These are phyloP conservation scores for Periophthalmus modestus DNA, from an alignment of 2,113 vertebrate species.

Conservation along the genomic window DNA sequence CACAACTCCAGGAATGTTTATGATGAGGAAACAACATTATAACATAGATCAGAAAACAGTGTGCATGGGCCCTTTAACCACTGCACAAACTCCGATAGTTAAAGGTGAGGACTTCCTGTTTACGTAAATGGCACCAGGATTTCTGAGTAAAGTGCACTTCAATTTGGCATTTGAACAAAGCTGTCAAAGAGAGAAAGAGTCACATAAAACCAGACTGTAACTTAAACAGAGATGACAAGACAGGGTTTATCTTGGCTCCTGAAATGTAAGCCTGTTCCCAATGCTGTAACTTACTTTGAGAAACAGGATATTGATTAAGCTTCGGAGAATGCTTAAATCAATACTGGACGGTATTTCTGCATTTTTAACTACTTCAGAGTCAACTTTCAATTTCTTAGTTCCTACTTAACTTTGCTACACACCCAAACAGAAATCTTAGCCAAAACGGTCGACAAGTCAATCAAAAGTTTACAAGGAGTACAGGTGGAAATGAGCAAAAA, in stretches of 20 bases:
- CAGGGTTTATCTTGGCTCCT: background rate
- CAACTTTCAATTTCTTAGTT: too few relatives aligned
- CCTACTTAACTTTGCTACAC: too few relatives aligned
- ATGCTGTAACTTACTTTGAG: background rate
- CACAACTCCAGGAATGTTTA: too few relatives aligned
- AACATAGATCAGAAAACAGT: too few relatives aligned
- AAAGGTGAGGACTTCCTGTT: background rate
- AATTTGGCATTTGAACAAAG: slow-evolving; percentile 24
- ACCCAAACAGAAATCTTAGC: too few relatives aligned
- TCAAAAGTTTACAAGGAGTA: too few relatives aligned
- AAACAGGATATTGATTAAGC: background rate
- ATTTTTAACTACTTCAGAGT: too few relatives aligned
- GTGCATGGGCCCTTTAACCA: too few relatives aligned
- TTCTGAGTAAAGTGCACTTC: slow-evolving; percentile 39
- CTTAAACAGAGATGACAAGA: background rate
- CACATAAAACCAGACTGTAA: slow-evolving; percentile 16
- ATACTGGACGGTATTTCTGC: background rate
- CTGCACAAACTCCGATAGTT: background rate
- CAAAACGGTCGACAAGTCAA: too few relatives aligned
- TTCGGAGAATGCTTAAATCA: background rate
- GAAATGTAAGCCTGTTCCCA: background rate
- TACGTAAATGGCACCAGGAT: too few relatives aligned
- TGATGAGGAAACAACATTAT: too few relatives aligned
- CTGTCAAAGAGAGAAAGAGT: slow-evolving; percentile 22
- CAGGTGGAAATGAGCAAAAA: too few relatives aligned